Evolutionary conservation across 1,140 invertebrate genomes (phyloP), one percentile per base, ranked within the genome.

Genomic region (Heliconius congener): DNA sequence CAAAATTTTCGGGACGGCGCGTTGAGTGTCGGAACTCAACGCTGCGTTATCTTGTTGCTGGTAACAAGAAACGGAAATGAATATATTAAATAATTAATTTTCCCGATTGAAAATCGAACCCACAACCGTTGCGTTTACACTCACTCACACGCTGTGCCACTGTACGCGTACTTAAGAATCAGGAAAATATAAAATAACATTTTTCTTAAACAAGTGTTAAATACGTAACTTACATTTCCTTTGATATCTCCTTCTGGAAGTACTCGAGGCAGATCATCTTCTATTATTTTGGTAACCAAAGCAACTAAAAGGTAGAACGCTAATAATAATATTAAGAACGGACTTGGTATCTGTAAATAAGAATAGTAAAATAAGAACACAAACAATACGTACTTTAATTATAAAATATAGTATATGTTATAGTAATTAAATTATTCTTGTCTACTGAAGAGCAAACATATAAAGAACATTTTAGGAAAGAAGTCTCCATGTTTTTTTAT

Each of bases 241-340:
- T 77, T 11, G 9, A 91, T 60, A 4, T 88, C 84, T 1, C n/a
- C 19, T 8, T 89, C 86, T 0, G 3, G 19, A 3, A 91, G 70
- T 3, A 87, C 85, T 1, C 60, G 60, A 0, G 91, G 88, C 86
- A 93, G 85, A 66, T 77, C 84, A 83, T 93, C 86, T 79, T 92
- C 89, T 0, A 89, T 81, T 3, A 89, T 81, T 77, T 89, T 88
- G 2, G 90, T 87, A 19, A 90, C 37, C 60, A 82, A 92, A 0
- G 81, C 90, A 2, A 92, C 46, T 23, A 89, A 73, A 2, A 91
- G n/a, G 73, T 91, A 91, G 37, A 86, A 77, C 11, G 84, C 87
- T 8, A 93, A 71, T 8, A 92, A 27, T 13, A 92, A 18, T 39
- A 93, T 37, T 72, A 90, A 74, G n/a, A 82, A 81, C 1, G 83